Percentiles rank a stretch among this genome's conserved stretches.
Conservation (phyloP, 2,888 invertebrate species). For the Dryomyza anilis region DNA sequence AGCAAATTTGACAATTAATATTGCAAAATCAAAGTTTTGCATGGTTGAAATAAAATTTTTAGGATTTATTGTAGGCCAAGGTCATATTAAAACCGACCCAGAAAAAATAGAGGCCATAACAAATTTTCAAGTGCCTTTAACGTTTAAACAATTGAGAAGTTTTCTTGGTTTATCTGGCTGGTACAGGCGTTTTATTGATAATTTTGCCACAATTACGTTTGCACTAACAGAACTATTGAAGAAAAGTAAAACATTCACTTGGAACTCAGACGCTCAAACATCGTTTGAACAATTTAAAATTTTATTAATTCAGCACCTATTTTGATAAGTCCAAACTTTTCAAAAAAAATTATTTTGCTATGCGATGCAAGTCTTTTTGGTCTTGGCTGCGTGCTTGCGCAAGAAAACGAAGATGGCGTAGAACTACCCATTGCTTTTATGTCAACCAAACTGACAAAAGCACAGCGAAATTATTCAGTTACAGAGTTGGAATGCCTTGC, state of each 20-base stretch:
- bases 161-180: conserved; percentile 34
- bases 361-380: conserved; percentile 24
- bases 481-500: conserved; percentile 21
- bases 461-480: conserved; percentile 19
- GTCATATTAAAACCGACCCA: conserved; percentile 28
- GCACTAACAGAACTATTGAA: conserved; percentile 19
- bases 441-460: conserved; percentile 29
- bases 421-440: conserved; percentile 28
- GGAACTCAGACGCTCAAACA: not conserved
- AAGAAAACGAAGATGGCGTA: conserved; percentile 21
- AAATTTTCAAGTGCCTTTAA: conserved; percentile 25
- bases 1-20: conserved; percentile 27
- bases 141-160: conserved; percentile 25
- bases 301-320: conserved; percentile 16
- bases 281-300: conserved; percentile 11
- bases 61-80: conserved; percentile 26
- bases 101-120: conserved; percentile 14
- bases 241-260: not conserved
- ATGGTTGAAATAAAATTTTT: conserved; percentile 24
- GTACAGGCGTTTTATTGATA: conserved; percentile 31
- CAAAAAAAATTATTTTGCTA: conserved; percentile 14
- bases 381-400: conserved; percentile 27
- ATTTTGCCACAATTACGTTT: conserved; percentile 23
- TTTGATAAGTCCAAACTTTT: conserved; percentile 14
- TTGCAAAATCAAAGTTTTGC: conserved; percentile 25